Base-by-base conservation (phyloP, 30 jellyfish, hydroid and myxozoan genomes). In the Hydractinia symbiolongicarpus region DNA sequence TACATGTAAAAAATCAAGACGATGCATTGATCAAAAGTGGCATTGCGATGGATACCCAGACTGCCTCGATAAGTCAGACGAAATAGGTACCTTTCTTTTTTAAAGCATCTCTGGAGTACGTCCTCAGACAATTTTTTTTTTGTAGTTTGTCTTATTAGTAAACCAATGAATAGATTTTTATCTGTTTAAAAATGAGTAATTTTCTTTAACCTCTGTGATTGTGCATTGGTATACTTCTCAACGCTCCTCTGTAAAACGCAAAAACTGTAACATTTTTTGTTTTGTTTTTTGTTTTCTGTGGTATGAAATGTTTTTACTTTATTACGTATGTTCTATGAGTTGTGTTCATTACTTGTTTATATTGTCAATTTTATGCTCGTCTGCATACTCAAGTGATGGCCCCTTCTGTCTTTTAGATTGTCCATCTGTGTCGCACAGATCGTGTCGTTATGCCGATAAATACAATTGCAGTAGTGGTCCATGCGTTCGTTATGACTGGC, bases 51-150 rank as follows among this genome's bases (percentile, higher is more conserved):
- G 96, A 5, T 91, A 81, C 21, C 84, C 87, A 21, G 99, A 94
- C 73, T 94, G 99, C 70, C 50, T 81, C 15, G 99, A 94, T 76
- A 88, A 93, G 60, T 94, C 99, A 15, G 99, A 94, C 68, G 99
- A 94, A 71, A 77, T 21, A 64, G 89, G 99, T 83, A 21, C 73
- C 44, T 81, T 8, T 5, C 20, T 30, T 9, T 61, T 53, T 50
- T 55, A 40, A 58, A 50, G 44, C 55, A 20, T 66, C 40, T 15
- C 64, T 17, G 51, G n/a, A 40, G 10, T 9, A 5, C 84, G 40
- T 68, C 69, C 69, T 30, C 44, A 30, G 44, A 30, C 44, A 30
- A 58, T 58, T 58, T 13, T 57, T 57, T 57, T 58, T 58, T 58
- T 58, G 15, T 58, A 11, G 69, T 58, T 58, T 58, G 15, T 58